Base-by-base conservation (phyloP, 2,797 vertebrate species). In the Oryzias sinensis region DNA sequence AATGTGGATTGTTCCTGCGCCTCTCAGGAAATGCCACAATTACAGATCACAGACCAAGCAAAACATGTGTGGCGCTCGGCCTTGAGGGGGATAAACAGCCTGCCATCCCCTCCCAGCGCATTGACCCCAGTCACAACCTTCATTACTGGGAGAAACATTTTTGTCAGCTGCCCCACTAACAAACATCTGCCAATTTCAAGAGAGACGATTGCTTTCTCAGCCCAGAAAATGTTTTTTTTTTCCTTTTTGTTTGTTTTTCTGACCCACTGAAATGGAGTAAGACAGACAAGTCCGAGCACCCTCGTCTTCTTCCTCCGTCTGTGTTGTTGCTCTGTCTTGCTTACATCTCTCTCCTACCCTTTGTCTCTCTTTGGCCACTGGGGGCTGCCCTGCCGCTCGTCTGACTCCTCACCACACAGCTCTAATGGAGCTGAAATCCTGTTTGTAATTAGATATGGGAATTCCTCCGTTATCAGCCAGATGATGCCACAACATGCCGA, bases 351-450 rank as follows among this genome's bases (percentile, higher is more conserved):
- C 50, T 62, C 65, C 70, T 51, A 43, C 68, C 56, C 61, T 60
- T 65, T 47, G 58, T 71, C 76, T 85, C 88, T 79, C 85, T 86
- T 90, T 93, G 93, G 93, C 94, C 93, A 93, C 90, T 91, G 92
- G 92, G 91, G 94, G 92, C 83, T 86, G 87, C 87, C 88, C 92
- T 89, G 93, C 94, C 93, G 93, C 94, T 94, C 93, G 91, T 91
- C 92, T 93, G 93, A 95, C 95, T 94, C 94, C 93, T 94, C 93
- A 88, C 92, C 93, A 93, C 94, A 93, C 94, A 94, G 91, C 93
- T 93, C 94, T 98, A 99, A 98, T 98, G 96, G 97, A 97, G 95
- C 95, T 93, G 93, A 97, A 96, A 98, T 97, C 95, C 95, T 95
- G 92, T 88, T 93, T 93, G 94, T 98, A 99, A 99, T 98, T 98